Base-by-base conservation (phyloP, 2,113 vertebrate genomes). In the Podarcis muralis region DNA sequence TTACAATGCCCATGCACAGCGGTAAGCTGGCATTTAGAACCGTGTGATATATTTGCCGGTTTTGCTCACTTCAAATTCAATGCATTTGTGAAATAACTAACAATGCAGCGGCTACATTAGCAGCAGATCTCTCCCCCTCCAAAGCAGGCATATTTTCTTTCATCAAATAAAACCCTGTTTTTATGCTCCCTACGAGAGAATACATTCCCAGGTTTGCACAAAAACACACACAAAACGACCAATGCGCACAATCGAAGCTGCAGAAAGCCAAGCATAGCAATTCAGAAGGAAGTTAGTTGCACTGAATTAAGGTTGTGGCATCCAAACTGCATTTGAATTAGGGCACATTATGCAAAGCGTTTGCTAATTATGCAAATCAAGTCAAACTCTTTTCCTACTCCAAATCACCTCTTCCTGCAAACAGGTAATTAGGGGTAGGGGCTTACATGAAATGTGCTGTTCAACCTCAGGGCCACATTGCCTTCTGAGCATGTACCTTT, bases 21-120 rank as follows among this genome's bases (percentile, higher is more conserved):
- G 13, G 30, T 35, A 91, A 88, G 0, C 3, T 80, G 40, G 43
- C 53, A 87, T 65, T 92, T 92, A 76, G 53, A 85, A 57, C 0
- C 1, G 30, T 3, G 3, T 83, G 30, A 82, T 76, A 18, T 81
- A 22, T 86, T 91, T 68, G 87, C 2, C 5, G 40, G 20, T 72
- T 80, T 81, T n/a, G 77, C 80, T 53, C 1, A 0, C 65, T 88
- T 91, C 79, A 0, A 84, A 69, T 87, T 20, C 4, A 84, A 86
- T 32, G 1, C 0, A 78, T 89, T 92, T 88, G 76, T n/a, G 62
- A 43, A 84, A 83, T 37, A 82, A 75, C 48, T 75, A 66, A 40
- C 12, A 82, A 86, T 79, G 40, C n/a, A 35, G 69, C 11, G 32
- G 11, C 9, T 68, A 72, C 23, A 87, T 86, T 72, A n/a, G 53